Percentiles rank a stretch among this genome's conserved stretches.
Evolutionary conservation across 2,113 vertebrate species (phyloP).

Genomic region (Kryptolebias marmoratus): DNA sequence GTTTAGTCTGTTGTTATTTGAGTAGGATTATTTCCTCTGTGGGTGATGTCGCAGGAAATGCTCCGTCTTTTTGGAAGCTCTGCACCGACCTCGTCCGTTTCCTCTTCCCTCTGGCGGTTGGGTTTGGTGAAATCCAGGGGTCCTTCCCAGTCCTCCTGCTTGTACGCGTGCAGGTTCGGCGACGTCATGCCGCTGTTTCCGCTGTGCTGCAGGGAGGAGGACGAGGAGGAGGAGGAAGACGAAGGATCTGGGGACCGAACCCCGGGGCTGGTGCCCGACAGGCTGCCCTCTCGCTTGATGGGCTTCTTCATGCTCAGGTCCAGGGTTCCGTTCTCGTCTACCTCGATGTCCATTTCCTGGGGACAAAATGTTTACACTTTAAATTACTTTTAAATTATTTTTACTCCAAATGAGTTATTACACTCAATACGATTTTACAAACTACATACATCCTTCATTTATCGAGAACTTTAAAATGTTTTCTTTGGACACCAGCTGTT

Average conservation of each 20-base stretch:
- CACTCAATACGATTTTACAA: not conserved
- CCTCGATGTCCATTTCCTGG: constrained; percentile 92
- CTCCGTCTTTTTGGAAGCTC: not conserved
- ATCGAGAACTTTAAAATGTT: too few species aligned
- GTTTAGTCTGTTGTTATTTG: constrained; percentile 55
- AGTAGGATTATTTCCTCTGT: constrained; percentile 56
- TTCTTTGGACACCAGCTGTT: too few species aligned
- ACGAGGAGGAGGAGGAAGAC: constrained; percentile 76
- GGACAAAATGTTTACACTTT: constrained; percentile 10
- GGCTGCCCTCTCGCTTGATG: constrained; percentile 86
- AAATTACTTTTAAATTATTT: not conserved
- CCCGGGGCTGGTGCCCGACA: constrained; percentile 88
- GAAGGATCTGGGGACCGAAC: constrained; percentile 87
- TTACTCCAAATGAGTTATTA: not conserved
- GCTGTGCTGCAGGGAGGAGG: constrained; percentile 84
- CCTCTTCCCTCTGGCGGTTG: constrained; percentile 93
- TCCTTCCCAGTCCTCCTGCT: constrained; percentile 96
- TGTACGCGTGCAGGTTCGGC: constrained; percentile 88
- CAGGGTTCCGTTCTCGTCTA: constrained; percentile 97
- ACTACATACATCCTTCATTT: too few species aligned
- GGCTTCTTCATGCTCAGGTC: constrained; percentile 98
- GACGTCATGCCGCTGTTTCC: constrained; percentile 91
- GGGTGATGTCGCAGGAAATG: constrained; percentile 31
- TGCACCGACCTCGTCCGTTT: constrained; percentile 89
- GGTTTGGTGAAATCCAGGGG: constrained; percentile 98